A percentile compares a stretch with the other conserved stretches of the same genome.
These are phyloP conservation scores for Iphiclides podalirius DNA, from an alignment of 2,888 invertebrate genomes.

Conservation along the genomic window DNA sequence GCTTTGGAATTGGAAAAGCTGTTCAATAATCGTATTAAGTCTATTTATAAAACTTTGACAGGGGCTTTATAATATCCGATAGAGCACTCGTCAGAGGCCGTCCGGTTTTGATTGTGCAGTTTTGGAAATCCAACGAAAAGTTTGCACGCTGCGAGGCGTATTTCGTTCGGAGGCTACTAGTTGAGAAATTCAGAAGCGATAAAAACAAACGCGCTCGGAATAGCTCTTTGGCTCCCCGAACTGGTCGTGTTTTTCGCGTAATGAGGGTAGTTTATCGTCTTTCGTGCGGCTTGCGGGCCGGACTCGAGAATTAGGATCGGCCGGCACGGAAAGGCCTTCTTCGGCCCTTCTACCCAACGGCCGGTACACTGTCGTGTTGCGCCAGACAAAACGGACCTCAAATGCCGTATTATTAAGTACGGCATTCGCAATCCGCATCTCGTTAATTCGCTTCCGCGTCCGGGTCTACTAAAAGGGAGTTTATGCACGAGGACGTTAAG, in stretches of 20 bases:
- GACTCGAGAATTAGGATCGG: constrained; percentile 30
- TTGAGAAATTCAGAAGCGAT: constrained; percentile 27
- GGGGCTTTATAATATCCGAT: too few species aligned
- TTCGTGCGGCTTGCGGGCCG: constrained; percentile 31
- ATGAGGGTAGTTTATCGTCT: constrained; percentile 33
- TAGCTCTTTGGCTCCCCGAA: constrained; percentile 28
- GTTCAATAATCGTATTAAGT: too few species aligned
- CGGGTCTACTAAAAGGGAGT: constrained; percentile 13
- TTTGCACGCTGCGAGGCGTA: constrained; percentile 3
- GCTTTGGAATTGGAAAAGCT: too few species aligned
- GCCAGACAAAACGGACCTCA: constrained; percentile 18
- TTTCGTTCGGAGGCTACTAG: constrained; percentile 18
- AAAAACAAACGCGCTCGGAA: constrained; percentile 28
- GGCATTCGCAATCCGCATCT: not conserved
- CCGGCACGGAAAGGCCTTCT: constrained; percentile 26
- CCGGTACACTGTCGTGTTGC: constrained; percentile 4
- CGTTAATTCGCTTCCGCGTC: constrained; percentile 18
- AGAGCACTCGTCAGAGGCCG: not conserved
- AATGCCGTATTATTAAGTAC: constrained; percentile 6
- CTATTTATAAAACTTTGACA: too few species aligned
- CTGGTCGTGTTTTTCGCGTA: constrained; percentile 29
- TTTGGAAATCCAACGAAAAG: not conserved
- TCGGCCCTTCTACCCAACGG: constrained; percentile 8
- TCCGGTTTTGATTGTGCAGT: not conserved
- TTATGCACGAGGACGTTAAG: too few species aligned